Evolutionary conservation across 2,888 invertebrate genomes (phyloP), one percentile per base, ranked within the genome.

Genomic region (Caenorhabditis sulstoni): DNA sequence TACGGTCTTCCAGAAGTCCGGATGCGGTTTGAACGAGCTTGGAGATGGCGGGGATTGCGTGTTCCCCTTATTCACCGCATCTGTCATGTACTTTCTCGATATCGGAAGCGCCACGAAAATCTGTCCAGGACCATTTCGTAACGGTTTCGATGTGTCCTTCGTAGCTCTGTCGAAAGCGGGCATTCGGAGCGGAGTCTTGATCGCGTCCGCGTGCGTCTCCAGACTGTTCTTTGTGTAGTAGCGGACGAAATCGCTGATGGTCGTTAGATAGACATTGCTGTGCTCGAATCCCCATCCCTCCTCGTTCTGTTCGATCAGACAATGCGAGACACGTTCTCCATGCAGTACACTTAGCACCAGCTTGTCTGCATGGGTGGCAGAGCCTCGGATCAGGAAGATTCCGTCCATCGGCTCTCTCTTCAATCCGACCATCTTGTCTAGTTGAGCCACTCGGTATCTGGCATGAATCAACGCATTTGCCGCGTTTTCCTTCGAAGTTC

Each of bases 331-430:
- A 18, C 81, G 79, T 20, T 82, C 83, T 0, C 77, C 79, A 50
- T 77, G 47, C 14, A 85, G 78, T 2, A 85, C 81, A 35, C 77
- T 81, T 14, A 85, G 65, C n/a, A 84, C 84, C 35, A 84, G 62
- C 47, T 78, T 79, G 20, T 78, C 49, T 44, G 68, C 82, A 45
- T 84, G 79, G 47, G 94, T 94, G 61, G 94, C 93, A 82, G 95
- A 95, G 62, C 91, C 91, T 81, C 98, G 93, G 85, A 99, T 95
- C 77, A 99, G 93, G 92, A 98, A 99, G 52, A 98, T 97, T 68
- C 98, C 98, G 89, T 95, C 94, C 11, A 70, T 59, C 9, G 78
- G 79, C 11, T 57, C 57, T 14, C 67, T 35, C 16, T 66, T 45
- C 14, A 81, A 12, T n/a, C 77, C 81, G 11, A 76, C 49, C 0